Percentiles rank a stretch among this genome's conserved stretches.
These are phyloP conservation scores for Sericinus montela DNA, from an alignment of 2,888 invertebrate species.

Conservation along the genomic window DNA sequence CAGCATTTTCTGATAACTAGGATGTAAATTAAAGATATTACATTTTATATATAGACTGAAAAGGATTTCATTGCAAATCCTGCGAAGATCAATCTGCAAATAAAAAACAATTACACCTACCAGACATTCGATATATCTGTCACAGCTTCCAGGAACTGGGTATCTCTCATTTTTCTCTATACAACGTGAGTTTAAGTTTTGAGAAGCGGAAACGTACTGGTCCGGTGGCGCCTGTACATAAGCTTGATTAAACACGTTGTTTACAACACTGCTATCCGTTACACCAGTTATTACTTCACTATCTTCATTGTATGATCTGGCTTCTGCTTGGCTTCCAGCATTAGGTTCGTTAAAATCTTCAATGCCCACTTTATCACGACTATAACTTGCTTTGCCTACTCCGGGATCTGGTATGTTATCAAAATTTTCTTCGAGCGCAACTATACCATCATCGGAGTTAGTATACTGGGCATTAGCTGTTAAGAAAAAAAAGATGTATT, in stretches of 20 bases:
- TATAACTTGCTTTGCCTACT: not conserved
- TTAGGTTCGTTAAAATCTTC: not conserved
- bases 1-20: no score
- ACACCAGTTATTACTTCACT: constrained; percentile 18
- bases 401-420: not conserved
- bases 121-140: constrained; percentile 85
- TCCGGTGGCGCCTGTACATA: constrained; percentile 32
- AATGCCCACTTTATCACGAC: not conserved
- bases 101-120: no score
- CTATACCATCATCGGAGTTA: constrained; percentile 21
- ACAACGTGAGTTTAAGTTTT: constrained; percentile 60
- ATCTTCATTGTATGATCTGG: constrained; percentile 7
- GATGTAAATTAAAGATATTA: no score
- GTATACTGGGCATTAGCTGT: constrained; percentile 48
- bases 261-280: not conserved
- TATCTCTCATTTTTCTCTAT: constrained; percentile 84
- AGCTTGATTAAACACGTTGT: constrained; percentile 20
- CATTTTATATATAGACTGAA: no score
- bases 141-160: constrained; percentile 84
- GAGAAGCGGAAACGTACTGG: constrained; percentile 30
- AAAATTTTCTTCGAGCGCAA: constrained; percentile 17
- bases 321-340: not conserved
- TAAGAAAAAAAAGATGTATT: constrained; percentile 6
- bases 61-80: no score
- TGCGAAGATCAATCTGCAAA: no score